Conservation (phyloP, 2,113 vertebrate species). For the Dicentrarchus labrax region DNA sequence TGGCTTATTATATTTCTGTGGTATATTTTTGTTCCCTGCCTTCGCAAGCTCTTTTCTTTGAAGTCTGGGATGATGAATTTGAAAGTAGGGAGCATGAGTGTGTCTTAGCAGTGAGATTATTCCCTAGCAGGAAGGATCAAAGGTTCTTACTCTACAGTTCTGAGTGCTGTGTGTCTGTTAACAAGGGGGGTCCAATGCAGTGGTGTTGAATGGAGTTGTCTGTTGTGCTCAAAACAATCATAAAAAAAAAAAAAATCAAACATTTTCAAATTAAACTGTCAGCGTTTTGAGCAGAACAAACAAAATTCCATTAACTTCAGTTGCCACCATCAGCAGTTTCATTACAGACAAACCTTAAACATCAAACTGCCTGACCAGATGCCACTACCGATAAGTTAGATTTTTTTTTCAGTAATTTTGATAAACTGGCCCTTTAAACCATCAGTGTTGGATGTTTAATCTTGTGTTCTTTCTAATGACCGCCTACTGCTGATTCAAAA, state of each 20-base stretch:
- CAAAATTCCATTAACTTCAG: neutral
- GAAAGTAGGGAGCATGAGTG: neutral
- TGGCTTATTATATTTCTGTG: neutral
- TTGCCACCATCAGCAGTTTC: neutral
- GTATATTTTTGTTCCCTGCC: neutral
- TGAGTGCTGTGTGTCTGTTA: neutral
- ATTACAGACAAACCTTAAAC: neutral
- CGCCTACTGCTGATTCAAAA: neutral
- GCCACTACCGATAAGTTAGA: neutral
- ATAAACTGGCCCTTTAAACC: neutral
- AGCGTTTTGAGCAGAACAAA: neutral
- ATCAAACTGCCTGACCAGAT: neutral
- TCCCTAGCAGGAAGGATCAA: constrained; percentile 5
- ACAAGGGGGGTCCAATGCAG: neutral
- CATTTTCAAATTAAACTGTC: neutral
- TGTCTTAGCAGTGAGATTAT: constrained; percentile 9
- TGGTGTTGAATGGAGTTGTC: neutral
- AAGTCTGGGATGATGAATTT: neutral
- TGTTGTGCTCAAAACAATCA: neutral
- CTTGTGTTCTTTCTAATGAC: neutral
- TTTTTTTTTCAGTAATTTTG: no score
- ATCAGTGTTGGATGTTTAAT: neutral
- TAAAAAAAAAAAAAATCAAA: neutral
- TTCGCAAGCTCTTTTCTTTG: constrained; percentile 3
- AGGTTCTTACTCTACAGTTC: constrained; percentile 4